Evolutionary conservation across 2,797 vertebrate species (phyloP).

Genomic region (Amblyraja radiata): DNA sequence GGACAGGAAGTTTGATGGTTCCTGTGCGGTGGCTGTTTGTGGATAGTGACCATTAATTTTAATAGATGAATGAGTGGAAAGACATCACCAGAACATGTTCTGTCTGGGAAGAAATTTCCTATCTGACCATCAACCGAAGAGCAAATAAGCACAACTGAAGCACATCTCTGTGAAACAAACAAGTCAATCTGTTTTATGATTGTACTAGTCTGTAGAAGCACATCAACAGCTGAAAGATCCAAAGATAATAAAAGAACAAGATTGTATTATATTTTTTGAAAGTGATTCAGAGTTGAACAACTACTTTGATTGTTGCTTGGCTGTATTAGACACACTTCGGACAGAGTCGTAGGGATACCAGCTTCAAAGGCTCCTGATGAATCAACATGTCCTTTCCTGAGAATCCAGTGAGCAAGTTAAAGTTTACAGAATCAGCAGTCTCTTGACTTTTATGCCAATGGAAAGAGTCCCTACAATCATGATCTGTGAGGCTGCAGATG

Average conservation of each 20-base stretch:
- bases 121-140: background rate
- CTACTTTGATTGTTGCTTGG: background rate
- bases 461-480: background rate
- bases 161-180: background rate
- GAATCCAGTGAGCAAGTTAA: background rate
- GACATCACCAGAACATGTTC: background rate
- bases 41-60: background rate
- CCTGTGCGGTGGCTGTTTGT: background rate
- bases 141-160: background rate
- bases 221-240: background rate
- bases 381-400: background rate
- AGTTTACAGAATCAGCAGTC: background rate
- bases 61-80: background rate
- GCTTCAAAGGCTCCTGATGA: background rate
- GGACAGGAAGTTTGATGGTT: background rate
- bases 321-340: background rate
- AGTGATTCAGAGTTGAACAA: background rate
- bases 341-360: background rate
- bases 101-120: background rate
- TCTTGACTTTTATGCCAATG: background rate
- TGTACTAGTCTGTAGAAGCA: background rate
- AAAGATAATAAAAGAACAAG: background rate
- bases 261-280: background rate
- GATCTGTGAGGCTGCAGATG: background rate
- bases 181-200: background rate